Evolutionary conservation across 2,888 invertebrate genomes (phyloP), one percentile per base, ranked within the genome.

Genomic region (Allophyes oxyacanthae): DNA sequence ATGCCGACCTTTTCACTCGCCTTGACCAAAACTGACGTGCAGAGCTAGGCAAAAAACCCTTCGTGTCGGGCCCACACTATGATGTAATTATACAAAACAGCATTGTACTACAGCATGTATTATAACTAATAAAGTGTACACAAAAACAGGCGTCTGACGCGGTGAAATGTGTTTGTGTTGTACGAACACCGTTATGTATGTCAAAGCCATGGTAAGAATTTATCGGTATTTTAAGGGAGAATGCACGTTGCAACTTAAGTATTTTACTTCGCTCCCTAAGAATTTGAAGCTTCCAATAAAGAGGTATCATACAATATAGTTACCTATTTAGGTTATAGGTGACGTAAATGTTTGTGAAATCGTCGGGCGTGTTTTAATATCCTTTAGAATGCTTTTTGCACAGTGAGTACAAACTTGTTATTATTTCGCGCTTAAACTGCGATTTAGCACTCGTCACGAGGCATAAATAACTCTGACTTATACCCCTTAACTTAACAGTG

Each of bases 41-140:
- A 50, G 52, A 55, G 57, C 45, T 60, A 54, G 56, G 59, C 53
- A 70, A 67, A 72, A 68, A 36, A 63, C 48, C 54, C 58, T 59
- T 67, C 52, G 70, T 58, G 71, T 55, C 48, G 57, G 43, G 46
- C 38, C 51, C 46, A 30, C 37, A 36, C 33, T 43, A 46, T 66
- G 38, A 51, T 51, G 58, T 74, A 61, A 67, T 74, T 70, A 67
- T 59, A 67, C 64, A 64, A 55, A 70, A 67, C 43, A 42, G 30
- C 51, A 58, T 61, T 57, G 41, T 69, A 62, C 46, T 32, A 46
- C 38, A 51, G n/a, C 50, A 33, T 52, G 40, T 54, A 60, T 64
- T 44, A 48, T 54, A 64, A 67, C 59, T 61, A 61, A 64, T 59
- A 58, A 52, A 49, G 25, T 32, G 26, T 57, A 50, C 42, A 59